phyloP scores from a whole-genome alignment of 2,797 vertebrate species.

The Sparidentex hasta region DNA sequence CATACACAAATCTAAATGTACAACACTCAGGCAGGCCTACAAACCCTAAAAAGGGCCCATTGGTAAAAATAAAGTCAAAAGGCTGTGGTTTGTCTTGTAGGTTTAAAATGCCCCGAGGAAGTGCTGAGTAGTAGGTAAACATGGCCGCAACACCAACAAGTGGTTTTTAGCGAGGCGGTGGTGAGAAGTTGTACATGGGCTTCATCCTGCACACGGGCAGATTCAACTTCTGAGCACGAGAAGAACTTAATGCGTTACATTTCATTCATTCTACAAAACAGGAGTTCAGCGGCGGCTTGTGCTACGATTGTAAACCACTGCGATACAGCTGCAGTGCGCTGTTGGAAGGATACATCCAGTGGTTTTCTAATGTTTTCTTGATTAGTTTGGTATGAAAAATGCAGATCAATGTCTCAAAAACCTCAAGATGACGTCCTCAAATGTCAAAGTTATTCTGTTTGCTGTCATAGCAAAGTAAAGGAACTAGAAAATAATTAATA shows the following conservation, averaged over 20 bases:
- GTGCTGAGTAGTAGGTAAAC: constrained; percentile 69
- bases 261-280: neutral
- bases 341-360: neutral
- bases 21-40: neutral
- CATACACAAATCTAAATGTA: neutral
- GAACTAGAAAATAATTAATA: no score
- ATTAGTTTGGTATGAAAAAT: no score
- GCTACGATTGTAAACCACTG: no score
- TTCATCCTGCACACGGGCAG: constrained; percentile 1
- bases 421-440: no score
- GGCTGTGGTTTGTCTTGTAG: constrained; percentile 51
- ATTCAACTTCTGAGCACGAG: neutral
- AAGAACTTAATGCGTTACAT: neutral
- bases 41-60: constrained; percentile 15
- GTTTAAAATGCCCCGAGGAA: constrained; percentile 67
- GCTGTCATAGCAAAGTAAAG: no score
- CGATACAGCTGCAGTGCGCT: neutral
- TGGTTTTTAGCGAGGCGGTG: constrained; percentile 46
- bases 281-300: neutral
- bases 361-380: no score
- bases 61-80: constrained; percentile 48
- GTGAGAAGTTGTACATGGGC: constrained; percentile 18
- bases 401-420: no score
- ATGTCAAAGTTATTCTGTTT: no score
- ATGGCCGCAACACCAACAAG: constrained; percentile 64